Percentiles rank a stretch among this genome's conserved stretches.
phyloP scores from a whole-genome alignment of 2,888 invertebrate genomes.

The Elmis aenea region DNA sequence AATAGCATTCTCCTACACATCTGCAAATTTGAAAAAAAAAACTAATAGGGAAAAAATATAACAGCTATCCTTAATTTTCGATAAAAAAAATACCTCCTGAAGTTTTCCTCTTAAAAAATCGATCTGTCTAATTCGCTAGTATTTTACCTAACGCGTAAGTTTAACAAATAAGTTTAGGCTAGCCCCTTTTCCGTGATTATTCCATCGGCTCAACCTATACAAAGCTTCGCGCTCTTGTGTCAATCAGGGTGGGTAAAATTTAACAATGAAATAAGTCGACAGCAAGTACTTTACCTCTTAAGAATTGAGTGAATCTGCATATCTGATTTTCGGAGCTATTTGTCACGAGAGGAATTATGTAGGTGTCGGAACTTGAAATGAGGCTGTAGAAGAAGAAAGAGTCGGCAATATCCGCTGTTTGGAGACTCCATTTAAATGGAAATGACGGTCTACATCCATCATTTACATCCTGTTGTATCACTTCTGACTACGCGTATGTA shows the following conservation, averaged over 20 bases:
- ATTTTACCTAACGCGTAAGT: too few relatives aligned
- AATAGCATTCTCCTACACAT: too few relatives aligned
- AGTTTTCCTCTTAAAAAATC: too few relatives aligned
- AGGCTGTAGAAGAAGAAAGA: conserved; percentile 35
- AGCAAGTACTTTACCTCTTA: conserved; percentile 18
- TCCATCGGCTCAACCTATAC: too few relatives aligned
- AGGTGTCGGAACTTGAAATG: conserved; percentile 37
- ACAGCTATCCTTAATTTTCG: too few relatives aligned
- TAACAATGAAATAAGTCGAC: conserved; percentile 19
- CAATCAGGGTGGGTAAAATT: conserved; percentile 15
- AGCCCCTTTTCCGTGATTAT: too few relatives aligned
- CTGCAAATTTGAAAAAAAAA: too few relatives aligned
- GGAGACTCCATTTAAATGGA: conserved; percentile 41
- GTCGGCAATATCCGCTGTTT: conserved; percentile 36
- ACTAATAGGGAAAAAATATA: too few relatives aligned
- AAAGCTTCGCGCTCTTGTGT: conserved; percentile 12
- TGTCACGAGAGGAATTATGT: conserved; percentile 36
- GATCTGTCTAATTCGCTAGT: too few relatives aligned
- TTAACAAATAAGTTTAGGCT: too few relatives aligned
- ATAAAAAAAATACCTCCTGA: too few relatives aligned
- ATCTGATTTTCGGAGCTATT: conserved; percentile 34
- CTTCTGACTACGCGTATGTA: conserved; percentile 29
- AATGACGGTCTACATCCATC: conserved; percentile 38
- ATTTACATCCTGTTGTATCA: conserved; percentile 38
- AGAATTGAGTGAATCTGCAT: conserved; percentile 32